Evolutionary conservation across 1,140 invertebrate genomes (phyloP).

Genomic region (Leptinotarsa defecta): DNA sequence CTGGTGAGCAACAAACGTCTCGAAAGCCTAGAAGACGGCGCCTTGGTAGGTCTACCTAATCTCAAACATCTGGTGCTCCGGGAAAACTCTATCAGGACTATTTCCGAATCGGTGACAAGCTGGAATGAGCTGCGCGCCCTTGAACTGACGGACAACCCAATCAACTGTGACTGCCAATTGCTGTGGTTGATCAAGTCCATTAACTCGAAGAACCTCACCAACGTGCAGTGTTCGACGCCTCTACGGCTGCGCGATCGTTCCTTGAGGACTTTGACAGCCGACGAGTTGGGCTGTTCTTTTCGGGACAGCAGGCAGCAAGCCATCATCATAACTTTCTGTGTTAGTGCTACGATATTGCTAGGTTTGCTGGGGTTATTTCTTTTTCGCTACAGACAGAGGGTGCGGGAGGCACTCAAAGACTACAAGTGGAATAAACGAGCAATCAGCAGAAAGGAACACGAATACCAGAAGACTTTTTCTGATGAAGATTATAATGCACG

Average conservation of each 20-base stretch:
- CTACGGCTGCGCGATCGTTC: slow-evolving; percentile 70
- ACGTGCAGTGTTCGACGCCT: slow-evolving; percentile 76
- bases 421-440: slow-evolving; percentile 81
- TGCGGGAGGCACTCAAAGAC: slow-evolving; percentile 79
- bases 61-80: slow-evolving; percentile 74
- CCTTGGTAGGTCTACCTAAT: slow-evolving; percentile 77
- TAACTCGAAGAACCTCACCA: slow-evolving; percentile 71
- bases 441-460: slow-evolving; percentile 78
- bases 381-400: slow-evolving; percentile 76
- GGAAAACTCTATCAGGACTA: slow-evolving; percentile 75
- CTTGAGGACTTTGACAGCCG: slow-evolving; percentile 69
- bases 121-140: slow-evolving; percentile 78
- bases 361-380: slow-evolving; percentile 68
- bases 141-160: slow-evolving; percentile 81
- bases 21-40: slow-evolving; percentile 70
- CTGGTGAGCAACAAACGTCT: slow-evolving; percentile 78
- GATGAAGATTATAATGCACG: slow-evolving; percentile 82
- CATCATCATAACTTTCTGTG: slow-evolving; percentile 74
- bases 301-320: slow-evolving; percentile 76
- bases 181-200: slow-evolving; percentile 81
- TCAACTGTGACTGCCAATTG: slow-evolving; percentile 79
- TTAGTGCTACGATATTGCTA: slow-evolving; percentile 63
- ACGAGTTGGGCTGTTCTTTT: slow-evolving; percentile 80
- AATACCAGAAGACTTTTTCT: slow-evolving; percentile 86
- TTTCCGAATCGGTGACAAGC: slow-evolving; percentile 75